Conservation (phyloP, 1,140 invertebrate species). For the Contarinia nasturtii region DNA sequence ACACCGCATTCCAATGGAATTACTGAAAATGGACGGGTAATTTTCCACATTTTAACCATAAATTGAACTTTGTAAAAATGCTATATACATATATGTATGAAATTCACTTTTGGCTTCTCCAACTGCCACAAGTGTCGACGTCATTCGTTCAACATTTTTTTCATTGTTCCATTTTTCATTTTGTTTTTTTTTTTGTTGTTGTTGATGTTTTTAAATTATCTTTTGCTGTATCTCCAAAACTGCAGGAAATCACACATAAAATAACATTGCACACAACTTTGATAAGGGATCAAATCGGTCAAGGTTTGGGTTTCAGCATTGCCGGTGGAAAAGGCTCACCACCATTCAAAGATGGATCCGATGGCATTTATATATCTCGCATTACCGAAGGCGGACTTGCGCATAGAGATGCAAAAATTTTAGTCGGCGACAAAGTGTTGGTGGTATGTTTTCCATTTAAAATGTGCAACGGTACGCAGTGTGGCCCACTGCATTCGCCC, state of each 20-base stretch:
- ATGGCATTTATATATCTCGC: slow-evolving; percentile 82
- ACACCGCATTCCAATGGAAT: slow-evolving; percentile 13
- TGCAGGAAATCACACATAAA: slow-evolving; percentile 31
- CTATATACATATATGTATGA: neutral
- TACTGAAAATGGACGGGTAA: slow-evolving; percentile 20
- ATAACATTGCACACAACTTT: slow-evolving; percentile 72
- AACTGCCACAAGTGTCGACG: neutral
- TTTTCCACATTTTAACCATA: neutral
- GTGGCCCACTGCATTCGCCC: neutral
- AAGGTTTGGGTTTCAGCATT: slow-evolving; percentile 83
- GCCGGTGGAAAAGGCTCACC: slow-evolving; percentile 82
- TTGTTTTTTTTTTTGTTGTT: slow-evolving; percentile 6
- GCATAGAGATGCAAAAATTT: slow-evolving; percentile 77
- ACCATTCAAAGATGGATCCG: slow-evolving; percentile 45
- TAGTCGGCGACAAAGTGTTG: slow-evolving; percentile 80
- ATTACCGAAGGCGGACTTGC: slow-evolving; percentile 85
- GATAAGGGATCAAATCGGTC: slow-evolving; percentile 65
- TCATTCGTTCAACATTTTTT: too few relatives aligned
- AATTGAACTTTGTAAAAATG: neutral
- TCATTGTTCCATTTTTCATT: slow-evolving; percentile 8
- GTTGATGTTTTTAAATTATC: neutral
- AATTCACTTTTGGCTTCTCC: neutral
- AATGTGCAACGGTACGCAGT: neutral
- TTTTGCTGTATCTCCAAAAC: slow-evolving; percentile 1
- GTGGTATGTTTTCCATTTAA: slow-evolving; percentile 59